Percentiles rank a stretch among this genome's conserved stretches.
Conservation (phyloP, 2,797 vertebrate species). For the Brachyrhaphis roseni region DNA sequence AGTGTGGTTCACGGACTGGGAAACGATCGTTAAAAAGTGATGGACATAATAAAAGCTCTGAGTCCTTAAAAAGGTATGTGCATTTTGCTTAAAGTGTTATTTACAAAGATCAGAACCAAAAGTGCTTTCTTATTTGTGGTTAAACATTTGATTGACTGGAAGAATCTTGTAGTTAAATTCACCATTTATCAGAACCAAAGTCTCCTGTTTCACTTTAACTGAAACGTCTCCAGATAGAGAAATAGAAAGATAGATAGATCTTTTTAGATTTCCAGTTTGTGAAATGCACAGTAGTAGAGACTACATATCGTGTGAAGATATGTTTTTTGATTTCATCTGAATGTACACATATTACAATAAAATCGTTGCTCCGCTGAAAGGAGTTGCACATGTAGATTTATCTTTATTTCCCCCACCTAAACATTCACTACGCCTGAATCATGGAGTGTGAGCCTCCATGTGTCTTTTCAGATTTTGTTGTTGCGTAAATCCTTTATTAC, state of each 20-base stretch:
- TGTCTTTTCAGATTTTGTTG: constrained; percentile 12
- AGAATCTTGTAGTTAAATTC: too few species aligned
- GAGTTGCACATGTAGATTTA: not conserved
- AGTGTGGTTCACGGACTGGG: too few species aligned
- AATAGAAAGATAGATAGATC: not conserved
- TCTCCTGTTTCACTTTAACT: too few species aligned
- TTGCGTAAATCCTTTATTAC: constrained; percentile 18
- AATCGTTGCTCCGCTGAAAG: not conserved
- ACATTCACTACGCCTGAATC: not conserved
- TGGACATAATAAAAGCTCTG: too few species aligned
- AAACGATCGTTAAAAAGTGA: too few species aligned
- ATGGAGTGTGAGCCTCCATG: not conserved
- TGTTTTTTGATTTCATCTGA: not conserved
- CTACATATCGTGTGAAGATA: not conserved
- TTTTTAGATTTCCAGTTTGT: not conserved
- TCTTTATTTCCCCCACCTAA: not conserved
- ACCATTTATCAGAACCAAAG: too few species aligned
- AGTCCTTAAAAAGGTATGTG: too few species aligned
- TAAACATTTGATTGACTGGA: too few species aligned
- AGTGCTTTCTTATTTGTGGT: too few species aligned
- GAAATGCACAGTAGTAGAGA: not conserved
- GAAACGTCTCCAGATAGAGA: too few species aligned
- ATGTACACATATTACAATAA: not conserved
- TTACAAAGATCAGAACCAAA: too few species aligned
- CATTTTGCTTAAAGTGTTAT: too few species aligned